Evolutionary conservation across 2,888 invertebrate species (phyloP).

Genomic region (Idaea biselata): DNA sequence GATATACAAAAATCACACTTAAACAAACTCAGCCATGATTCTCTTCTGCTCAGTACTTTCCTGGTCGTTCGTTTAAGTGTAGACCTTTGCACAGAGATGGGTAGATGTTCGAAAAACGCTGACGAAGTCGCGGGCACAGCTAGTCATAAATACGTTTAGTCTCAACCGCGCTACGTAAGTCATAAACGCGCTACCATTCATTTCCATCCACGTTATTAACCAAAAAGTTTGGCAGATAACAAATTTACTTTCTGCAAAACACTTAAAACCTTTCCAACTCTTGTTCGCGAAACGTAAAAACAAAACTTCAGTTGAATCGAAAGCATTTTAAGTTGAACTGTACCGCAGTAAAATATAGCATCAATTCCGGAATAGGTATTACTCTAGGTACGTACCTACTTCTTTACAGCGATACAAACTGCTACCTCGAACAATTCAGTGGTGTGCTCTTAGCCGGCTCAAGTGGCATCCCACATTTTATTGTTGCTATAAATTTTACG

Average conservation of each 20-base stretch:
- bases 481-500: conserved; percentile 76
- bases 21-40: too few relatives aligned
- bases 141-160: too few relatives aligned
- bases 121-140: too few relatives aligned
- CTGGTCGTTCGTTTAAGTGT: too few relatives aligned
- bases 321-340: not conserved
- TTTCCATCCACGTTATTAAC: not conserved
- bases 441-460: conserved; percentile 56
- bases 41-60: too few relatives aligned
- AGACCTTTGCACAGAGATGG: too few relatives aligned
- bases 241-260: not conserved
- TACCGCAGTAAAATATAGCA: not conserved
- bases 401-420: conserved; percentile 23
- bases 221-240: not conserved
- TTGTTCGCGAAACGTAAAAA: not conserved
- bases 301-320: not conserved
- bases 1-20: too few relatives aligned
- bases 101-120: too few relatives aligned
- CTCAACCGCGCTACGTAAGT: too few relatives aligned
- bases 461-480: conserved; percentile 73
- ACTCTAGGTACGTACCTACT: conserved; percentile 5
- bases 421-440: conserved; percentile 41
- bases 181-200: too few relatives aligned
- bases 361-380: conserved; percentile 7
- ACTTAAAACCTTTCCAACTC: not conserved